Percentiles rank a stretch among this genome's conserved stretches.
Evolutionary conservation across 2,797 vertebrate genomes (phyloP).

Genomic region (Hydrocynus forskahlii): DNA sequence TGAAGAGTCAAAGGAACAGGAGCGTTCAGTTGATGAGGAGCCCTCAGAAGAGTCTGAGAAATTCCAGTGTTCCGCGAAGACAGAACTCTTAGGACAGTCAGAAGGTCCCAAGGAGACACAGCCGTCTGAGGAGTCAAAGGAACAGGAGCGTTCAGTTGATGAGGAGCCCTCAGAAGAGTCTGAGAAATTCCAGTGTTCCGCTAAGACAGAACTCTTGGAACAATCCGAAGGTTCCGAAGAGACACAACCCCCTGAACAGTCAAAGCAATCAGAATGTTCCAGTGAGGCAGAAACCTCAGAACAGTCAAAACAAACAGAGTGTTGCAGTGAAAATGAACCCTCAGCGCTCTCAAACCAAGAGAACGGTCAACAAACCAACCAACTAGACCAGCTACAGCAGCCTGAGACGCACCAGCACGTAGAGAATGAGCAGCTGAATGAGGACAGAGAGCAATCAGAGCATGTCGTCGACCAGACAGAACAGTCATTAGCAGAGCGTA

Average conservation of each 20-base stretch:
- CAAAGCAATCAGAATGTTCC: neutral
- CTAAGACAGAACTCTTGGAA: slow-evolving; percentile 22
- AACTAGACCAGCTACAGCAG: neutral
- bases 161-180: neutral
- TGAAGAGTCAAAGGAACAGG: neutral
- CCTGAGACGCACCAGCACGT: slow-evolving; percentile 10
- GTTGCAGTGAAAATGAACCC: neutral
- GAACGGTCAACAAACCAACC: neutral
- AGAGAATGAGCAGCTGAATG: neutral
- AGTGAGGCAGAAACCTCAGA: neutral
- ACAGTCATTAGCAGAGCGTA: neutral
- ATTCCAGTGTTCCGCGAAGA: slow-evolving; percentile 16
- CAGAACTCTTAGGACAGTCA: slow-evolving; percentile 15
- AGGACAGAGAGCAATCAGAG: neutral
- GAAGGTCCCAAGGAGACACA: neutral
- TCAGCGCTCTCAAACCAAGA: neutral
- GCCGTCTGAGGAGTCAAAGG: neutral
- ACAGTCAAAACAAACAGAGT: neutral
- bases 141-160: no score
- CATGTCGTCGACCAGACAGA: neutral
- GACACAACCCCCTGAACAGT: neutral
- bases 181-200: neutral
- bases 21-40: no score
- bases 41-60: neutral
- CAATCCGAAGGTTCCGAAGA: neutral